Conservation (phyloP, 2,888 invertebrate genomes). For the Netelia inedita region DNA sequence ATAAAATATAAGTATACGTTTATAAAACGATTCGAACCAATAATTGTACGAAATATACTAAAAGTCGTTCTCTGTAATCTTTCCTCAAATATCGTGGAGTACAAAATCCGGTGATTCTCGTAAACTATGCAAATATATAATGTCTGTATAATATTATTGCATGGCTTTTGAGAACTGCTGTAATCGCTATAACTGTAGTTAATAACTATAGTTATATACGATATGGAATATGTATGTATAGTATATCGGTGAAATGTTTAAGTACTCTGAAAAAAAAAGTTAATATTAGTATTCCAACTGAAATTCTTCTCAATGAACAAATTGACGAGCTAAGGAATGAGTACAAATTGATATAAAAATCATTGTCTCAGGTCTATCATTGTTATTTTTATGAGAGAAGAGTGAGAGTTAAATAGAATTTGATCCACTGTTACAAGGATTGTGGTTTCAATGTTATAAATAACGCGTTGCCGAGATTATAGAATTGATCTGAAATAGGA, state of each 20-base stretch:
- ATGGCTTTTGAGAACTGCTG: too few relatives aligned
- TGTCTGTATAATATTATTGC: too few relatives aligned
- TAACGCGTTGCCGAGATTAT: too few relatives aligned
- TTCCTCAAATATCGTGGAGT: too few relatives aligned
- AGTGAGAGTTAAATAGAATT: background rate
- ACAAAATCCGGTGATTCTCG: too few relatives aligned
- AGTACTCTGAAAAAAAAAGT: conserved; percentile 5
- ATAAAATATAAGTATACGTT: conserved; percentile 3
- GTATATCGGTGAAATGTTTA: background rate
- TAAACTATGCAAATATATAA: too few relatives aligned
- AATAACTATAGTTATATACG: background rate
- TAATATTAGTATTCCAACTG: background rate
- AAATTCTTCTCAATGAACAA: background rate
- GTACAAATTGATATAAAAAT: too few relatives aligned
- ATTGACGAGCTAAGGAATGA: background rate
- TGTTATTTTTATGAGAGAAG: background rate
- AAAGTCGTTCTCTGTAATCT: background rate
- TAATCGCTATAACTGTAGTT: too few relatives aligned
- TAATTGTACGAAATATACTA: conserved; percentile 14
- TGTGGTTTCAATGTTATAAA: too few relatives aligned
- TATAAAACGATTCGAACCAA: conserved; percentile 8
- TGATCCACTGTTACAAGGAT: background rate
- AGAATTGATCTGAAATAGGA: too few relatives aligned
- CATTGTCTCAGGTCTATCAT: too few relatives aligned
- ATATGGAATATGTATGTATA: background rate